Evolutionary conservation across 2,888 invertebrate genomes (phyloP).

Genomic region (Nesidiocoris tenuis): DNA sequence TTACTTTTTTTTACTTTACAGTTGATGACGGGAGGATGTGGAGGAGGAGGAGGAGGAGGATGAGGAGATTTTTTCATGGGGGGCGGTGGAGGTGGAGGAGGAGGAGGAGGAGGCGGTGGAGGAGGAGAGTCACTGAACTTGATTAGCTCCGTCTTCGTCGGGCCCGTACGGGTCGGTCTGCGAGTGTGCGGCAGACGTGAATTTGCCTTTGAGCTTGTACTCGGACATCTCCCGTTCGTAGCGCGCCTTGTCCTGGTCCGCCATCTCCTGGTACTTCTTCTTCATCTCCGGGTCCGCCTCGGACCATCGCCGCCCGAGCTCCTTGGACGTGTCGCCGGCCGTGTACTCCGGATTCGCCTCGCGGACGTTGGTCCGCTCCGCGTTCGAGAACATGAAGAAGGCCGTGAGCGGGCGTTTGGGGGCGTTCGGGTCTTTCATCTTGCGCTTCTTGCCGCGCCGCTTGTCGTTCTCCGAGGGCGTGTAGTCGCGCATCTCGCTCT

Average conservation of each 20-base stretch:
- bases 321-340: conserved; percentile 96
- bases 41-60: background rate
- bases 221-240: conserved; percentile 90
- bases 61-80: too few species aligned
- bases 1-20: background rate
- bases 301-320: conserved; percentile 92
- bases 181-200: conserved; percentile 47
- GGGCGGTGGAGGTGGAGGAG: background rate
- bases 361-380: conserved; percentile 93
- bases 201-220: conserved; percentile 71
- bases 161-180: conserved; percentile 51
- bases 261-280: conserved; percentile 88
- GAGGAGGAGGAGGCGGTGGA: background rate
- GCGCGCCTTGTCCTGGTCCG: conserved; percentile 91
- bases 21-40: background rate
- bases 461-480: conserved; percentile 86
- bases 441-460: conserved; percentile 80
- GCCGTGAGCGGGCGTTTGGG: conserved; percentile 99
- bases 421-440: conserved; percentile 96
- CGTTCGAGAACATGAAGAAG: conserved; percentile 99
- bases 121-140: conserved; percentile 32
- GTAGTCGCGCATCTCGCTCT: conserved; percentile 93
- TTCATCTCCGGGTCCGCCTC: conserved; percentile 80
- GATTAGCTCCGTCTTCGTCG: conserved; percentile 50
- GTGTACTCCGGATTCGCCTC: conserved; percentile 88